Conservation (phyloP, 1,140 invertebrate genomes). For the Drosophila equinoxialis region DNA sequence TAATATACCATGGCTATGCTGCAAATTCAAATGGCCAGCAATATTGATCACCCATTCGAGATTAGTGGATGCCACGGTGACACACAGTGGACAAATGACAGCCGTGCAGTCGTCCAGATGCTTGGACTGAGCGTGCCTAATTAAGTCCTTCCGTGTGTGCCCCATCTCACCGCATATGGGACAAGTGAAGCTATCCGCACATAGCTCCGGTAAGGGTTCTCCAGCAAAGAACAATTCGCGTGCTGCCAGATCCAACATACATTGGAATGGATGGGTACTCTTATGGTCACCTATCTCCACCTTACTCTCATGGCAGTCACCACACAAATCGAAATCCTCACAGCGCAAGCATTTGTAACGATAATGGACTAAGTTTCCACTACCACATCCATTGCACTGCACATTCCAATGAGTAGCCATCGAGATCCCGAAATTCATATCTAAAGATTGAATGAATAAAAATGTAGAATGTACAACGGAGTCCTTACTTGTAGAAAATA, state of each 20-base stretch:
- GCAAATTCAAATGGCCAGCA: slow-evolving; percentile 21
- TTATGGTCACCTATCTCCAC: slow-evolving; percentile 17
- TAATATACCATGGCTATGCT: slow-evolving; percentile 24
- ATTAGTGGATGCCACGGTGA: slow-evolving; percentile 31
- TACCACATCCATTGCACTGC: slow-evolving; percentile 51
- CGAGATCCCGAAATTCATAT: not conserved
- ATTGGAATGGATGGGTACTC: slow-evolving; percentile 53
- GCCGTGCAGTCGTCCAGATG: slow-evolving; percentile 23
- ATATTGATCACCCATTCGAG: slow-evolving; percentile 23
- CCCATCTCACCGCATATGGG: slow-evolving; percentile 60
- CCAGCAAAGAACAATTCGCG: slow-evolving; percentile 46
- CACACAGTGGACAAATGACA: slow-evolving; percentile 61
- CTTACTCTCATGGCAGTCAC: slow-evolving; percentile 32
- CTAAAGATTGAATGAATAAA: no score
- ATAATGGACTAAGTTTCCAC: slow-evolving; percentile 20
- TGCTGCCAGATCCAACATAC: slow-evolving; percentile 44
- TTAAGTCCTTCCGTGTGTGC: slow-evolving; percentile 23
- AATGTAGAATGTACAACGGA: no score
- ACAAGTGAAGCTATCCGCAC: slow-evolving; percentile 64
- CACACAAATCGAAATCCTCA: slow-evolving; percentile 53
- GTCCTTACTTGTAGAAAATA: no score
- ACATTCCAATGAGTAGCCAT: slow-evolving; percentile 43
- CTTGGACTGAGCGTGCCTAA: slow-evolving; percentile 26
- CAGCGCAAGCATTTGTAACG: slow-evolving; percentile 65
- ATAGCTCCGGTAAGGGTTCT: slow-evolving; percentile 39